Evolutionary conservation across 2,797 vertebrate species (phyloP), one percentile per base, ranked within the genome.

Genomic region (Champsocephalus gunnari): DNA sequence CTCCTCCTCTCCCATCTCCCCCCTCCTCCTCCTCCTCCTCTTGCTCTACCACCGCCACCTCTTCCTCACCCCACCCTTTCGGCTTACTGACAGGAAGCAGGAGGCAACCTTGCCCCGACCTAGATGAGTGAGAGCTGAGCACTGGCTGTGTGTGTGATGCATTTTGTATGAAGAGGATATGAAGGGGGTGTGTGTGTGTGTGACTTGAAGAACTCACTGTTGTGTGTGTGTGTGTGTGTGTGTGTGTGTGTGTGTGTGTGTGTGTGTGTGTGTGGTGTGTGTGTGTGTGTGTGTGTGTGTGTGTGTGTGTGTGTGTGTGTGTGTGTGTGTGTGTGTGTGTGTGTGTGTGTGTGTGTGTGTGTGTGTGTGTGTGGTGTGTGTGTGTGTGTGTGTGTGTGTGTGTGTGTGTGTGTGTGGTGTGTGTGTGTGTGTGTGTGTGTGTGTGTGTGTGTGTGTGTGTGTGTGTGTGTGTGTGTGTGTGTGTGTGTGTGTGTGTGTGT

Each of bases 71-170:
- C 85, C 86, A 71, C 89, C 89, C 80, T 85, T 86, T 38, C 75
- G 38, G 75, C 91, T 88, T 81, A 68, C 75, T 88, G 84, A 84
- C 91, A 93, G 93, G 90, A 94, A 94, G 89, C 91, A 87, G 85
- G 82, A 93, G 90, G 86, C 89, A 90, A 93, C 93, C 90, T 89
- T 92, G 94, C 92, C 93, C 95, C 82, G 89, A 93, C 90, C 93
- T 94, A 94, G 91, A 94, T 95, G 92, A 94, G 93, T 89, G 81
- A 73, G 80, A 81, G 84, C 85, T 66, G 75, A 71, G 71, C 69
- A 48, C 44, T 16, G 58, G 84, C 48, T 73, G 83, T 82, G 85
- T 86, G 73, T 50, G 63, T 16, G 66, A 38, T 21, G n/a, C 61
- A 32, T 32, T 66, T 47, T 66, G 47, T 82, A 67, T 73, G 34